Percentiles rank a stretch among this genome's conserved stretches.
phyloP scores from a whole-genome alignment of 2,797 vertebrate genomes.

The Xiphophorus birchmanni region DNA sequence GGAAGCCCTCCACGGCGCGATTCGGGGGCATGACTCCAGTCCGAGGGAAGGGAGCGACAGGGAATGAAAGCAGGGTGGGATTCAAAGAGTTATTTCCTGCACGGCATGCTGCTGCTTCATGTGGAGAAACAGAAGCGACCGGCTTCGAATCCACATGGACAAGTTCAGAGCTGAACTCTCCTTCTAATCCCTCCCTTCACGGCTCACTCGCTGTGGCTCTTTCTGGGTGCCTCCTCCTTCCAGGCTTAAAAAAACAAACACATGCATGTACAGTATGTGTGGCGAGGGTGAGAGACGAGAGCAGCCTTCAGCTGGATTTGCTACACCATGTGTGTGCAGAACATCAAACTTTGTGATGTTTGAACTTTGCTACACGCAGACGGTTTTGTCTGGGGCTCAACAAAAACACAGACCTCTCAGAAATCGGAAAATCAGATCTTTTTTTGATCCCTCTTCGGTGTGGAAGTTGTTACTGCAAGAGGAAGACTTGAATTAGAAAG shows the following conservation, averaged over 20 bases:
- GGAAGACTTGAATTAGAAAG: not conserved
- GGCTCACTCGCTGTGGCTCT: slow-evolving; percentile 24
- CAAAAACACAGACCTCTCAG: not conserved
- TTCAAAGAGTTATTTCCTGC: slow-evolving; percentile 48
- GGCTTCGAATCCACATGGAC: slow-evolving; percentile 44
- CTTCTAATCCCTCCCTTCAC: slow-evolving; percentile 44
- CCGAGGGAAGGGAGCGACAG: slow-evolving; percentile 9
- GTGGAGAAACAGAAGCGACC: slow-evolving; percentile 28
- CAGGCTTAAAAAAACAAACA: slow-evolving; percentile 58
- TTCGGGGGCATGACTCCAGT: slow-evolving; percentile 56
- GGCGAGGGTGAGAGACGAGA: slow-evolving; percentile 10
- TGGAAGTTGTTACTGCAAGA: not conserved
- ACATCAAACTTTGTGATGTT: not conserved
- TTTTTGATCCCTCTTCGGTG: not conserved
- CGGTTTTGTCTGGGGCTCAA: slow-evolving; percentile 9
- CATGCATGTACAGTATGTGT: slow-evolving; percentile 50
- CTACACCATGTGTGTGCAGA: slow-evolving; percentile 8
- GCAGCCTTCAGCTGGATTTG: slow-evolving; percentile 24
- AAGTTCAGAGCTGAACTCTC: slow-evolving; percentile 44
- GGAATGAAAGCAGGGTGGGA: slow-evolving; percentile 21
- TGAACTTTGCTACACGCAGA: not conserved
- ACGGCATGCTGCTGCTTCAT: slow-evolving; percentile 16
- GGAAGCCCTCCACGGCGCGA: slow-evolving; percentile 54
- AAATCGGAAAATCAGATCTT: not conserved
- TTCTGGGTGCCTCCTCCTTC: slow-evolving; percentile 44